These are phyloP conservation scores for Sarcoramphus papa DNA, from an alignment of 2,797 vertebrate species.

Conservation along the genomic window DNA sequence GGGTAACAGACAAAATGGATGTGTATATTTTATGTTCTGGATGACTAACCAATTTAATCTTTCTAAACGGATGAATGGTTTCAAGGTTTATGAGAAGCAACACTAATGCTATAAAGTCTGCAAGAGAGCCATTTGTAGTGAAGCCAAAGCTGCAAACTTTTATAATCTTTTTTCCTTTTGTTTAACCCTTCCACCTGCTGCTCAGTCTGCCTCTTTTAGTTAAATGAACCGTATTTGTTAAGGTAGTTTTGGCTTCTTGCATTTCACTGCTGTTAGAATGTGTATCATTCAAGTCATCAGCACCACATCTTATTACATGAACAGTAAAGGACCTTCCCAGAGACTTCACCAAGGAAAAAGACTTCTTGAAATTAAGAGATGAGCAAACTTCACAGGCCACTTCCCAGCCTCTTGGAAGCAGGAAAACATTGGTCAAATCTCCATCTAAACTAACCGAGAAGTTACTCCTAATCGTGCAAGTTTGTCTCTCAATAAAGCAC, in stretches of 20 bases:
- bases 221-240: constrained; percentile 24
- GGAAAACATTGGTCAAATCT: neutral
- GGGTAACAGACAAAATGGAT: constrained; percentile 53
- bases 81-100: constrained; percentile 59
- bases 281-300: neutral
- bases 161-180: constrained; percentile 62
- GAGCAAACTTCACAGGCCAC: neutral
- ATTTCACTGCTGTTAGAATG: neutral
- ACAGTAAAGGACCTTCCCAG: neutral
- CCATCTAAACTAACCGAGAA: neutral
- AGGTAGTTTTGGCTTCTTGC: constrained; percentile 36
- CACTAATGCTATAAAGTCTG: constrained; percentile 61
- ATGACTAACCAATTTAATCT: constrained; percentile 64
- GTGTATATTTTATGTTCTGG: constrained; percentile 53
- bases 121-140: constrained; percentile 56
- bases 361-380: neutral
- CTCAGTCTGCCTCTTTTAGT: constrained; percentile 30
- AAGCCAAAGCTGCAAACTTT: constrained; percentile 56
- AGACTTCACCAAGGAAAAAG: neutral
- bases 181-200: constrained; percentile 66
- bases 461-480: neutral
- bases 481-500: neutral
- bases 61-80: constrained; percentile 61
- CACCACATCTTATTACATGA: neutral
- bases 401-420: neutral